Percentiles rank a stretch among this genome's conserved stretches.
These are phyloP conservation scores for Melanotaenia nigrans DNA, from an alignment of 2,797 vertebrate species.

Conservation along the genomic window DNA sequence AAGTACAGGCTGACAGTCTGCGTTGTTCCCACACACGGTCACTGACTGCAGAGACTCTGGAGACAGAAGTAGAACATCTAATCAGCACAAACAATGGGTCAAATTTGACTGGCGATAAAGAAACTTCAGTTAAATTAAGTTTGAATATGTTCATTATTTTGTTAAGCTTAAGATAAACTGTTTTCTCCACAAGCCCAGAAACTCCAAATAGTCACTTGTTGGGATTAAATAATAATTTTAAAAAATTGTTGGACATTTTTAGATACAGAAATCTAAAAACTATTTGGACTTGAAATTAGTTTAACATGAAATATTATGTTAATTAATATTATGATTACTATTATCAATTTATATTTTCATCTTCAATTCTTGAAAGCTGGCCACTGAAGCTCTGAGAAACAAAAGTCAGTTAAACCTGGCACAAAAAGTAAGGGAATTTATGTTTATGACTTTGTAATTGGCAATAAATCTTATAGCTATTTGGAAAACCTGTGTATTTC, in stretches of 20 bases:
- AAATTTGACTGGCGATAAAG: not conserved
- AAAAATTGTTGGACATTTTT: not conserved
- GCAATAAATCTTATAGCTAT: too few relatives aligned
- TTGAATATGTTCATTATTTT: not conserved
- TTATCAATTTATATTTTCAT: too few relatives aligned
- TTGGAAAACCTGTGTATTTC: too few relatives aligned
- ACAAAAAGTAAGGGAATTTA: not conserved
- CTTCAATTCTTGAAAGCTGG: not conserved
- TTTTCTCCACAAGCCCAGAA: not conserved
- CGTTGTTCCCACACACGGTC: not conserved
- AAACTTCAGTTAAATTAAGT: not conserved
- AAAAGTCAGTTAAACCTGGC: too few relatives aligned
- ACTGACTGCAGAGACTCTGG: constrained; percentile 22
- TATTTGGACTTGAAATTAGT: not conserved
- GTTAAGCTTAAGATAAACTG: not conserved
- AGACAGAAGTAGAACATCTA: not conserved
- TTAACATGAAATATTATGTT: not conserved
- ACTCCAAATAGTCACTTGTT: too few relatives aligned
- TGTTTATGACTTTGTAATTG: too few relatives aligned
- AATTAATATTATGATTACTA: too few relatives aligned
- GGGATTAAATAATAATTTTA: too few relatives aligned
- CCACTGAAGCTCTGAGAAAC: not conserved
- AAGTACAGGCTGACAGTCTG: not conserved
- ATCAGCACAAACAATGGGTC: not conserved
- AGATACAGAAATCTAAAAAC: not conserved